Base-by-base conservation (phyloP, 1,140 invertebrate genomes). In the Heliconius congener region DNA sequence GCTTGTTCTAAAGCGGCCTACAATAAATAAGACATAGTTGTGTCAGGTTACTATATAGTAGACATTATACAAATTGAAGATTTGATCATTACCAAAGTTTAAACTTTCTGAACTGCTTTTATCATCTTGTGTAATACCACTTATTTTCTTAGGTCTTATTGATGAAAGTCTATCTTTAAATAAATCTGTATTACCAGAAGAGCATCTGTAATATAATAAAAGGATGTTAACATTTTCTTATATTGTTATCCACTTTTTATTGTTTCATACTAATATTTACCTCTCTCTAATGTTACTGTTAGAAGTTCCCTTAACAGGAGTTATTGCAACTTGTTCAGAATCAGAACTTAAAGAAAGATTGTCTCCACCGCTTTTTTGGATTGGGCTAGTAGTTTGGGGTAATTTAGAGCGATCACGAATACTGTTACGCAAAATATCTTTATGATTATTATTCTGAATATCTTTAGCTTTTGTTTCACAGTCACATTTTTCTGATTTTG, bases 51-150 rank as follows among this genome's bases (percentile, higher is more conserved):
- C n/a, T 6, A 81, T 42, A 81, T 88, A 87, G 13, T 46, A 46
- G 42, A 46, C 13, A 16, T 3, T 71, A 74, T 74, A 70, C 74
- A 81, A 70, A 34, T 34, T 70, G 23, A 74, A 66, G 77, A 60
- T 50, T 76, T 27, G 13, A 23, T 66, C 9, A 46, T 91, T 91
- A 94, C 94, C 94, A 88, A 94, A 90, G 76, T 88, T 95, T 57
- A 97, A 95, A 90, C 97, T 97, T 92, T 97, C 97, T 84, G 95
- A 96, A 84, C 97, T 97, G 87, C 97, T 97, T 84, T 96, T 96
- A 85, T 97, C 96, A 83, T 96, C 96, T 86, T 95, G 94, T 83
- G 94, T 95, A 81, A 95, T 95, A 78, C 95, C 95, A 84, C 95
- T 87, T 78, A 80, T 80, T 87, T 93, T 92, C 66, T 87, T 95